Percentiles rank a stretch among this genome's conserved stretches.
Evolutionary conservation across 2,888 invertebrate species (phyloP).

Genomic region (Cryptops parisi): DNA sequence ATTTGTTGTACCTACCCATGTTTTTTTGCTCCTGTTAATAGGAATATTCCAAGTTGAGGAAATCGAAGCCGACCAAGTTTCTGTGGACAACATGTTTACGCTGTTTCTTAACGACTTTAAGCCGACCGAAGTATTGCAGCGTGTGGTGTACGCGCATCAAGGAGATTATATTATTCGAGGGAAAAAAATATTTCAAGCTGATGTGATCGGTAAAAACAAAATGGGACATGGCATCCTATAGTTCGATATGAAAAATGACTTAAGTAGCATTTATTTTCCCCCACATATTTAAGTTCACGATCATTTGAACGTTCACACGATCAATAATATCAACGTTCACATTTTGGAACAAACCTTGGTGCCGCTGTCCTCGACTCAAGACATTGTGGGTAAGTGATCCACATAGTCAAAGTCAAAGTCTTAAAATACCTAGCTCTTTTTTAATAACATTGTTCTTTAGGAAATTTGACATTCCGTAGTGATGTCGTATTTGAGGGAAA

Average conservation of each 20-base stretch:
- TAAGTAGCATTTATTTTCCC: not conserved
- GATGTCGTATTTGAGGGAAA: not conserved
- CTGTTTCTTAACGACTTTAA: not conserved
- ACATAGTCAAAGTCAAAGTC: not conserved
- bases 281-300: not conserved
- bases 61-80: not conserved
- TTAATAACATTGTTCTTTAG: not conserved
- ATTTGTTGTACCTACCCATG: not conserved
- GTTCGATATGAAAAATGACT: too few relatives aligned
- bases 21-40: too few relatives aligned
- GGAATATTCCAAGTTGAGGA: not conserved
- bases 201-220: not conserved
- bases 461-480: not conserved
- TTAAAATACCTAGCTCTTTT: not conserved
- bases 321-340: not conserved
- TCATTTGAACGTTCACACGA: slow-evolving; percentile 1
- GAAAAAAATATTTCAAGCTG: not conserved
- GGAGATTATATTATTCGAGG: slow-evolving; percentile 1
- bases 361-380: not conserved
- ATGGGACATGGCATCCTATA: not conserved
- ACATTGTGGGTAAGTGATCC: not conserved
- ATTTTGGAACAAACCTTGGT: not conserved
- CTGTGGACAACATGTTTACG: not conserved
- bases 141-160: not conserved
- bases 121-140: not conserved